Evolutionary conservation across 2,888 invertebrate species (phyloP).

Genomic region (Bruchidius siliquastri): DNA sequence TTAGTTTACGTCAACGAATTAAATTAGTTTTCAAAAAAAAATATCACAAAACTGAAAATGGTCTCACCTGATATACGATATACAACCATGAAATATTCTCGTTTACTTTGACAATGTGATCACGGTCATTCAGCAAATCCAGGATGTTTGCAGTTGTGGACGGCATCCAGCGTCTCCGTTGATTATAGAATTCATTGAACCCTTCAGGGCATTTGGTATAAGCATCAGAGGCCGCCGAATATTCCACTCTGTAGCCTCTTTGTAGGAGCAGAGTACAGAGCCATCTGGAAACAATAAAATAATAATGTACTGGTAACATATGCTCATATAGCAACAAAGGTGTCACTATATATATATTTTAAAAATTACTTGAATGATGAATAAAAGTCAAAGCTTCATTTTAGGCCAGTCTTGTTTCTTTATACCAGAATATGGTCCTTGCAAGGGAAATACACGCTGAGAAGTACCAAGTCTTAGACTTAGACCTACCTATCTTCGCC

Average conservation of each 20-base stretch:
- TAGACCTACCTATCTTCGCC: constrained; percentile 46
- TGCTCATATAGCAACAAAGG: no score
- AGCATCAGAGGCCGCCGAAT: constrained; percentile 92
- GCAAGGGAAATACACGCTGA: no score
- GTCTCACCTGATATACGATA: constrained; percentile 67
- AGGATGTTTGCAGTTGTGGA: constrained; percentile 94
- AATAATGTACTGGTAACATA: no score
- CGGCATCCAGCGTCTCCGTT: constrained; percentile 91
- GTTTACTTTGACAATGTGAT: constrained; percentile 74
- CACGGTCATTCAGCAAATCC: constrained; percentile 76
- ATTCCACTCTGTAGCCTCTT: constrained; percentile 87
- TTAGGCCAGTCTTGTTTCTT: no score
- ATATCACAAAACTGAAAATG: no score
- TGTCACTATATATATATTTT: no score
- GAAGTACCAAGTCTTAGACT: no score
- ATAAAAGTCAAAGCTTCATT: no score
- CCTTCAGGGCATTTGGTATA: constrained; percentile 91
- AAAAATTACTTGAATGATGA: no score
- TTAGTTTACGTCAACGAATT: background rate
- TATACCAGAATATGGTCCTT: no score
- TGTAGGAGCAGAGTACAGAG: constrained; percentile 87
- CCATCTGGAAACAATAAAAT: constrained; percentile 89
- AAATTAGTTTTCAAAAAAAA: no score
- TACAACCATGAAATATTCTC: constrained; percentile 84
- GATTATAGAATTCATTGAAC: constrained; percentile 91